Evolutionary conservation across 2,113 vertebrate genomes (phyloP).

Genomic region (Alligator mississippiensis): DNA sequence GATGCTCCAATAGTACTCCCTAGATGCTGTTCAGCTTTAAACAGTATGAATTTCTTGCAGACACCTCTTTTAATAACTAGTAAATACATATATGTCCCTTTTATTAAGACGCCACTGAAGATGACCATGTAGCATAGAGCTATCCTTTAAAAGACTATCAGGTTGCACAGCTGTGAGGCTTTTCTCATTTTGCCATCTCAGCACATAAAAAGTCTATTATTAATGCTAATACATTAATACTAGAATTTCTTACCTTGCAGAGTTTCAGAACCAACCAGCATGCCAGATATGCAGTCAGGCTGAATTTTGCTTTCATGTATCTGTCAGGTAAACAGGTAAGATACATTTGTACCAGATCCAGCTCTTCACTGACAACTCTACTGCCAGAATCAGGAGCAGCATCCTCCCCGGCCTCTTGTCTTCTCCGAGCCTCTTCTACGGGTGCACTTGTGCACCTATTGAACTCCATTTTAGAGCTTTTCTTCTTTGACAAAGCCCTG

Average conservation of each 20-base stretch:
- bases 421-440: conserved; percentile 34
- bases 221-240: neutral
- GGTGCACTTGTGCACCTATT: conserved; percentile 36
- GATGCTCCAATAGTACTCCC: neutral
- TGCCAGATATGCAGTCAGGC: conserved; percentile 66
- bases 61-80: neutral
- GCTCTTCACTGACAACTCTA: neutral
- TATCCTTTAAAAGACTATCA: neutral
- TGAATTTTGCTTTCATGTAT: conserved; percentile 69
- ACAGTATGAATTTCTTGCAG: neutral
- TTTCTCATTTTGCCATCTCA: neutral
- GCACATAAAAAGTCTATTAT: neutral
- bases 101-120: neutral
- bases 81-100: neutral
- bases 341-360: conserved; percentile 61
- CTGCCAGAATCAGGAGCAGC: neutral
- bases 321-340: conserved; percentile 69
- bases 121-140: neutral
- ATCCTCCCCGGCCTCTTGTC: conserved; percentile 18
- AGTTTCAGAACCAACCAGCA: conserved; percentile 79
- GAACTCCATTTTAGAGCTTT: conserved; percentile 48
- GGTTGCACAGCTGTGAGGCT: neutral
- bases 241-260: conserved; percentile 79
- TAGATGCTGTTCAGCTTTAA: neutral
- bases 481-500: neutral